Evolutionary conservation across 2,113 vertebrate genomes (phyloP), one percentile per base, ranked within the genome.

Genomic region (Thryonomys swinderianus): DNA sequence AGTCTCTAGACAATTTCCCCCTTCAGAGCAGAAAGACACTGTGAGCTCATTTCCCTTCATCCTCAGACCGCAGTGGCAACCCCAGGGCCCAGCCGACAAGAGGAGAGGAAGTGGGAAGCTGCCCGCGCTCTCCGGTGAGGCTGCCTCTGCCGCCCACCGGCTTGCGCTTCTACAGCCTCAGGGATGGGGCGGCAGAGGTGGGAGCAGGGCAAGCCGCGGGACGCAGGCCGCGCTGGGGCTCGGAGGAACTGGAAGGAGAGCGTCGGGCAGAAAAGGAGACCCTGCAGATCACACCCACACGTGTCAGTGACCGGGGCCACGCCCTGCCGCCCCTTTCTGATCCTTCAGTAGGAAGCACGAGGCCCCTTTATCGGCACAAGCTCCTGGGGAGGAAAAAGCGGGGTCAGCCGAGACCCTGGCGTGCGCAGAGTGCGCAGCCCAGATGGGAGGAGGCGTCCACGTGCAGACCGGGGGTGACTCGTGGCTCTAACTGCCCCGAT

Each of bases 251-350:
- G 78, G 85, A 85, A 76, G 55, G 61, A 4, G 16, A 69, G 55
- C 12, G 66, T 71, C 4, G 17, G 48, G 51, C 34, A 59, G 74
- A n/a, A 88, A 78, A 71, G 45, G 10, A 18, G 7, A 32, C n/a
- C n/a, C 21, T 67, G 7, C 42, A 48, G 12, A 9, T 62, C 12
- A 30, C 11, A 9, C 10, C 30, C 4, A 62, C 5, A 0, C 2
- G 37, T 5, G 21, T 20, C 71, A 0, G 0, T 40, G 30, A 27
- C 74, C 27, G 53, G 37, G 84, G 9, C 23, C 3, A 1, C 5
- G 16, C 25, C 25, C 10, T 3, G 1, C 71, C 17, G 16, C 40
- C 73, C 84, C 16, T 1, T 10, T 92, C 45, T 83, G 66, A 51
- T 2, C 67, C 1, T 4, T 73, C 48, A 14, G 10, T 34, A 12